A percentile compares a stretch with the other conserved stretches of the same genome.
These are phyloP conservation scores for Formica aserva DNA, from an alignment of 2,888 invertebrate species.

Conservation along the genomic window DNA sequence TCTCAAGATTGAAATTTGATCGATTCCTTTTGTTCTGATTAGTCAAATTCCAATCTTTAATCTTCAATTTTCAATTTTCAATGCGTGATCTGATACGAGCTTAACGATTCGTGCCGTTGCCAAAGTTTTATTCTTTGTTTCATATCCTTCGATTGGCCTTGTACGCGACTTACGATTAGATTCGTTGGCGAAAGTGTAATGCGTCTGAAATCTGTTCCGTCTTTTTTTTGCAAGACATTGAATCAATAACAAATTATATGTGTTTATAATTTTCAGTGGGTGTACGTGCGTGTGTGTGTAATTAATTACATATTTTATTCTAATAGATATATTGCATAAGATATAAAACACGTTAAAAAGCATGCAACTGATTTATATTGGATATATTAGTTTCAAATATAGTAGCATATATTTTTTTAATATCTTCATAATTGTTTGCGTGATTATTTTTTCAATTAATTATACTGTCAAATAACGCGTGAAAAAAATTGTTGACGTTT, in stretches of 20 bases:
- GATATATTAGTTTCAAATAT: no score
- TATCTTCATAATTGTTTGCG: not conserved
- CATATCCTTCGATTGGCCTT: not conserved
- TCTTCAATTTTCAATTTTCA: no score
- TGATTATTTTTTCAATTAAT: not conserved
- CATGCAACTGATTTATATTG: no score
- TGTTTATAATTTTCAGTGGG: not conserved
- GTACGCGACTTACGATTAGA: not conserved
- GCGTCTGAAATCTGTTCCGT: not conserved
- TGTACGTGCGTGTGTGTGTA: not conserved
- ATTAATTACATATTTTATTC: not conserved
- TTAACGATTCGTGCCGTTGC: not conserved
- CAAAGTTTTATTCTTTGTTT: slow-evolving; percentile 15
- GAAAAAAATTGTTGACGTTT: not conserved
- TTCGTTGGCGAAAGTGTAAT: not conserved
- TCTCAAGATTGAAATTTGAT: no score
- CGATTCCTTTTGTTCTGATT: no score
- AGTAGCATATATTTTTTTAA: not conserved
- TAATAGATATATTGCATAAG: not conserved
- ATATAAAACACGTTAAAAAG: not conserved
- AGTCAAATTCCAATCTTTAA: no score
- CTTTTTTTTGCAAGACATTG: not conserved
- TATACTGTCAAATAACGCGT: not conserved
- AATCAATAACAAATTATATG: not conserved
- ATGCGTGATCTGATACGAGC: no score